Conservation (phyloP, 2,113 vertebrate species). For the Engraulis encrasicolus region DNA sequence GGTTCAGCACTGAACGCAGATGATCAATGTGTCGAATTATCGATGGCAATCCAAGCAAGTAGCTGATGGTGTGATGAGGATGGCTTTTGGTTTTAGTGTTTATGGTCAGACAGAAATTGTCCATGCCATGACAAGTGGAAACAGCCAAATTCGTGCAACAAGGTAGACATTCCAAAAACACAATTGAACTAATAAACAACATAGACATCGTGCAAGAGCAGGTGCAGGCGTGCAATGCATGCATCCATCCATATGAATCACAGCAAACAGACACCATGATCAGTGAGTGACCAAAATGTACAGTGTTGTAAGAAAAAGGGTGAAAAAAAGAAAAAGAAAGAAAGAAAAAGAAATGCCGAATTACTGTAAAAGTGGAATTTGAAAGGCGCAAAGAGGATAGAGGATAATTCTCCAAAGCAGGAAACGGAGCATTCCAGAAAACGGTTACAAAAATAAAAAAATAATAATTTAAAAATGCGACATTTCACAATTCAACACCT, state of each 20-base stretch:
- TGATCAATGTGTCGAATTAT: not conserved
- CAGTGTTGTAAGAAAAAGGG: slow-evolving; percentile 8
- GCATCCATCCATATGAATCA: slow-evolving; percentile 1
- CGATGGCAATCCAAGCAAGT: not conserved
- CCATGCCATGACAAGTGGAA: not conserved
- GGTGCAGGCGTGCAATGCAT: too few species aligned
- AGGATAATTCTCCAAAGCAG: not conserved
- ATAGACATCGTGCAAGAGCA: not conserved
- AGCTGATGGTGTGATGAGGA: not conserved
- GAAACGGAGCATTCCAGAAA: not conserved
- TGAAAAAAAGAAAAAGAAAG: not conserved
- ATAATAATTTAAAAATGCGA: too few species aligned
- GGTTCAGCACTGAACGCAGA: not conserved
- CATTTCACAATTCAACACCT: slow-evolving; percentile 3
- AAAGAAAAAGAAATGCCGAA: not conserved
- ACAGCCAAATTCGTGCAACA: not conserved
- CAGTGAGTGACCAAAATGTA: not conserved
- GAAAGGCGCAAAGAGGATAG: not conserved
- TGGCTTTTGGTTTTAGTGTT: not conserved
- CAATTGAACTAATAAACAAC: too few species aligned
- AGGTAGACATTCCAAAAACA: not conserved
- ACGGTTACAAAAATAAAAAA: not conserved
- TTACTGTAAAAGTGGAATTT: not conserved
- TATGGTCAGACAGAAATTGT: not conserved
- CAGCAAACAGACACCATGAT: not conserved